Percentiles rank a stretch among this genome's conserved stretches.
phyloP scores from a whole-genome alignment of 2,113 vertebrate species.

The Equus quagga region DNA sequence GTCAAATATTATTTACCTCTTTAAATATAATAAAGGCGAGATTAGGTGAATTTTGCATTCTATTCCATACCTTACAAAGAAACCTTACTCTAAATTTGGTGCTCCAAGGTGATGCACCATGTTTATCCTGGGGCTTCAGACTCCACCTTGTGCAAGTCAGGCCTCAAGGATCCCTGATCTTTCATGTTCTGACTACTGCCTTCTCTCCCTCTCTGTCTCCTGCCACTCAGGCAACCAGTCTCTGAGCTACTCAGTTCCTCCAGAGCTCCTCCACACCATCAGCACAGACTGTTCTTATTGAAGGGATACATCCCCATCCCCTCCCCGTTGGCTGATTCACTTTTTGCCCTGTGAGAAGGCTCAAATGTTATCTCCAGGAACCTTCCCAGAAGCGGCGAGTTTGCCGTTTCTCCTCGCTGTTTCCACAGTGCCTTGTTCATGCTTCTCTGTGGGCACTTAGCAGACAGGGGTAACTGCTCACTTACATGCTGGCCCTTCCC shows the following conservation, averaged over 20 bases:
- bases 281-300: neutral
- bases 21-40: neutral
- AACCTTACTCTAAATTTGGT: neutral
- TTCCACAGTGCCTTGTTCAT: neutral
- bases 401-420: neutral
- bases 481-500: neutral
- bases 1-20: neutral
- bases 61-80: neutral
- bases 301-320: neutral
- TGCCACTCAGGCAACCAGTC: neutral
- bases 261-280: neutral
- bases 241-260: neutral
- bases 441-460: neutral
- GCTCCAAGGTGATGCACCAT: neutral
- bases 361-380: neutral
- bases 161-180: neutral
- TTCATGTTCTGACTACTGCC: neutral
- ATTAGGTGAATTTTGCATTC: neutral
- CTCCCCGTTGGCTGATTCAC: neutral
- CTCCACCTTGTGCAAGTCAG: neutral
- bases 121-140: neutral
- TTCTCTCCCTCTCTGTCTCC: neutral
- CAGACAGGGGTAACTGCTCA: fast-evolving
- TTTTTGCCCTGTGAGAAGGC: neutral
- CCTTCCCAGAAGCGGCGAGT: neutral